These are phyloP conservation scores for Helicoverpa armigera DNA, from an alignment of 1,140 invertebrate genomes.

Conservation along the genomic window DNA sequence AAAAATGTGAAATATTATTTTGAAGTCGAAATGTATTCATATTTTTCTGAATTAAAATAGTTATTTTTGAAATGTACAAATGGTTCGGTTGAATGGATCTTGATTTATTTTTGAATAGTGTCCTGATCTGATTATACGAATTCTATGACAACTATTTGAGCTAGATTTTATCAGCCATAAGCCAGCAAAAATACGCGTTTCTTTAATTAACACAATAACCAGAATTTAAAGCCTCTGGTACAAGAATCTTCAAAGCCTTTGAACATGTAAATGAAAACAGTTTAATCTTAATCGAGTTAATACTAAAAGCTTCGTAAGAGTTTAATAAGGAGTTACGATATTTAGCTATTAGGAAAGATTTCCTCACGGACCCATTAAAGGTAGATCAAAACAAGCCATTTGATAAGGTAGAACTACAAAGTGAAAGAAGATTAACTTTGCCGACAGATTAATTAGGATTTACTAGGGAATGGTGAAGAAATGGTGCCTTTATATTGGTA, in stretches of 20 bases:
- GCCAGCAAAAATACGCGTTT: too few species aligned
- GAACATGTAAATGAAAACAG: background rate
- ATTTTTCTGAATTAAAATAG: conserved; percentile 2
- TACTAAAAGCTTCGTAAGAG: conserved; percentile 22
- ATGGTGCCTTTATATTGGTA: background rate
- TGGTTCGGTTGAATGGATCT: background rate
- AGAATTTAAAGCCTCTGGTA: too few species aligned
- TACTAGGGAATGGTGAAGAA: conserved; percentile 1
- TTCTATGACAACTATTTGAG: too few species aligned
- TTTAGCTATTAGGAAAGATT: conserved; percentile 20
- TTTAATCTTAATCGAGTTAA: conserved; percentile 13
- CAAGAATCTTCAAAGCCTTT: too few species aligned
- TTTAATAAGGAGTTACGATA: conserved; percentile 17
- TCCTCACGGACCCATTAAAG: conserved; percentile 11
- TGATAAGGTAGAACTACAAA: conserved; percentile 8
- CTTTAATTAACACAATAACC: too few species aligned
- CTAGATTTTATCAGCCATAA: too few species aligned
- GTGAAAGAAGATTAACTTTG: background rate
- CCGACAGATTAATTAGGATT: conserved; percentile 31
- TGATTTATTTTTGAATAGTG: background rate
- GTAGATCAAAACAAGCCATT: conserved; percentile 11
- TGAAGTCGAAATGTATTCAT: background rate
- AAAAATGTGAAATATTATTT: background rate
- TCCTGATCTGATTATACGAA: background rate
- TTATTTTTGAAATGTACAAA: background rate